Base-by-base conservation (phyloP, 1,140 invertebrate genomes). In the Drosophila serrata region DNA sequence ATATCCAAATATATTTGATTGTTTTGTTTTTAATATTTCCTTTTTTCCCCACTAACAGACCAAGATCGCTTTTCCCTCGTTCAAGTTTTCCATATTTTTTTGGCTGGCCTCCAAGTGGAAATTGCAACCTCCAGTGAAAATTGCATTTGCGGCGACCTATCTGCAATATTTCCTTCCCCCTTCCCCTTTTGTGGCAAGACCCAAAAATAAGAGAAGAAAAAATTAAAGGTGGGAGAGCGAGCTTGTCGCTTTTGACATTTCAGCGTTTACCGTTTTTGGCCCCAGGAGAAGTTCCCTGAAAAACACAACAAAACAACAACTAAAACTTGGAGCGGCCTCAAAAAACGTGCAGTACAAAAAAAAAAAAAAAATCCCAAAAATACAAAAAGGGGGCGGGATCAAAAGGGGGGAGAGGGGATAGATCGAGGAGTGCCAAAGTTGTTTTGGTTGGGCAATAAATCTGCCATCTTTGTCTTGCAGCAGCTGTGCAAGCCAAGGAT, bases 211-310 rank as follows among this genome's bases (percentile, higher is more conserved):
- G 15, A 29, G 13, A 17, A 39, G 31, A 58, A 33, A 55, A 55
- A 37, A 37, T 24, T 31, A 24, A 61, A 64, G 64, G 60, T 65
- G 64, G 60, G 31, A 68, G 55, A 63, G 51, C 69, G 55, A 63
- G 51, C 69, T 48, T 73, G 65, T 31, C 67, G 39, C 69, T 72
- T 73, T 73, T 72, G 69, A 73, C 69, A 73, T 72, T 68, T 67
- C 35, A 5, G 33, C 39, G 24, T 64, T 64, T 64, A 59, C 40
- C 40, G 33, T 24, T 27, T 27, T 27, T 62, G 42, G 22, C 31
- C 33, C 19, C 8, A 15, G 31, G 42, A 35, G 62, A 57, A 61
- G 63, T 37, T 27, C 24, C 45, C 33, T 27, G 8, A 62, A 48
- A 40, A 29, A 37, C 12, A 19, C 31, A 48, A 40, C 29, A 22